Percentiles rank a stretch among this genome's conserved stretches.
Evolutionary conservation across 2,113 vertebrate genomes (phyloP).

Genomic region (Eleginops maclovinus): DNA sequence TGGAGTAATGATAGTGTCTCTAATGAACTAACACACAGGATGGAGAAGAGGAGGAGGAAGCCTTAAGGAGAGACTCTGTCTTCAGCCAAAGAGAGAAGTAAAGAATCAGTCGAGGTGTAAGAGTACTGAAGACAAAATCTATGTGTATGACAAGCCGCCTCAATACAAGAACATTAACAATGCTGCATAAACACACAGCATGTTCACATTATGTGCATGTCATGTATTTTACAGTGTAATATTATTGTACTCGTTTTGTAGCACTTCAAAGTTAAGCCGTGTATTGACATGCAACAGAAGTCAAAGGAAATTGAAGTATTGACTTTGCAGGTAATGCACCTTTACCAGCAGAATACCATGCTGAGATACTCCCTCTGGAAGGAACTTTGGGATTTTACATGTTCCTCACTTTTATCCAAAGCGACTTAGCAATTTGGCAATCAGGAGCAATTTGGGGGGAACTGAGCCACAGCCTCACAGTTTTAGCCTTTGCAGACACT

Average conservation of each 20-base stretch:
- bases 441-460: too few species aligned
- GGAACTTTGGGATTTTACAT: too few species aligned
- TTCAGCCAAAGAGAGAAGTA: not conserved
- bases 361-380: too few species aligned
- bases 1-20: slow-evolving; percentile 54
- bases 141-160: not conserved
- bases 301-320: not conserved
- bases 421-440: too few species aligned
- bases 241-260: not conserved
- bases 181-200: not conserved
- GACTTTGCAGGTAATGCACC: too few species aligned
- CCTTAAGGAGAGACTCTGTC: slow-evolving; percentile 34
- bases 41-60: slow-evolving; percentile 30
- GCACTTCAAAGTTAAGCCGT: not conserved
- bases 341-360: too few species aligned
- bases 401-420: too few species aligned
- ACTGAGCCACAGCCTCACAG: too few species aligned
- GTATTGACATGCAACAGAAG: not conserved
- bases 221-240: not conserved
- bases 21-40: slow-evolving; percentile 43
- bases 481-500: too few species aligned
- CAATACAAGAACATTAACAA: slow-evolving; percentile 1
- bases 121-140: not conserved
- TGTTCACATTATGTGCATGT: not conserved
- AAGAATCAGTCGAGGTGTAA: slow-evolving; percentile 11